phyloP scores from a whole-genome alignment of 1,140 invertebrate species.

The Sweltsa coloradensis region DNA sequence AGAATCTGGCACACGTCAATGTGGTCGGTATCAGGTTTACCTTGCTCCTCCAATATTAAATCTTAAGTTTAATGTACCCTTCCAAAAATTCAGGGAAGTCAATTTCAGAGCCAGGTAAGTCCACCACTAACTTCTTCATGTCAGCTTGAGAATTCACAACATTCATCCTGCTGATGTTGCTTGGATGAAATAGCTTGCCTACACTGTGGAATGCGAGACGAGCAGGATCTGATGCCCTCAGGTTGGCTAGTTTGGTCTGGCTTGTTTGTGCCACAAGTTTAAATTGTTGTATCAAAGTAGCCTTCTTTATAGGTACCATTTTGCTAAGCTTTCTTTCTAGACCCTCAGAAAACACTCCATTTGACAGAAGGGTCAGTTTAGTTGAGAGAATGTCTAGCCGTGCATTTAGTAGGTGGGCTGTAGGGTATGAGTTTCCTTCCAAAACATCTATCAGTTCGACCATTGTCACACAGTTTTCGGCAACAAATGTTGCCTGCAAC shows the following conservation, averaged over 20 bases:
- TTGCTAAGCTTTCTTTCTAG: background rate
- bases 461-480: background rate
- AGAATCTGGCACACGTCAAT: no score
- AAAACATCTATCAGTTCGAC: background rate
- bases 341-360: background rate
- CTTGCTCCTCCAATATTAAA: no score
- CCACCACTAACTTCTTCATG: no score
- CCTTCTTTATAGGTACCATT: background rate
- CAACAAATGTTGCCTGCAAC: conserved; percentile 1
- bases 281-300: background rate
- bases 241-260: background rate
- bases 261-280: background rate
- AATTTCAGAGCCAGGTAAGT: no score
- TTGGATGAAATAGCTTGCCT: background rate
- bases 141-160: no score
- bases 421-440: conserved; percentile 1
- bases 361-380: background rate
- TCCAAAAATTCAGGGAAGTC: no score
- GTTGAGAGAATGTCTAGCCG: background rate
- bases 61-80: no score
- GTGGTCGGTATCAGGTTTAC: no score
- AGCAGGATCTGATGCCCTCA: background rate
- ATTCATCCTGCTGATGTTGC: background rate
- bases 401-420: background rate
- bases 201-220: background rate